phyloP scores from a whole-genome alignment of 2,888 invertebrate species.

The Magallana nippona region DNA sequence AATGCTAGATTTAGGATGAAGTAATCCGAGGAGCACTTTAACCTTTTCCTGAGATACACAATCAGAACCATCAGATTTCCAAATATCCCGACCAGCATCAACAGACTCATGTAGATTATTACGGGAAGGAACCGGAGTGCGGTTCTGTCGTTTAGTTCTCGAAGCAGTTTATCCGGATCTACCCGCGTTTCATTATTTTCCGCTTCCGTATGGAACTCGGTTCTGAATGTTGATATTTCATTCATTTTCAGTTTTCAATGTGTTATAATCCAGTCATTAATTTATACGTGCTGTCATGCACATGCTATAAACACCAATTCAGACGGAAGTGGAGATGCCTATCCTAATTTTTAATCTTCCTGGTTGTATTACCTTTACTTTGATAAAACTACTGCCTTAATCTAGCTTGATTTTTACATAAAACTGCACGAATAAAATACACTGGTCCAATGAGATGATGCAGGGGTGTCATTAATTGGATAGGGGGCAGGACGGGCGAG shows the following conservation, averaged over 20 bases:
- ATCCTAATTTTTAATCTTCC: no score
- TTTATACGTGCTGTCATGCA: no score
- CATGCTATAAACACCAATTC: no score
- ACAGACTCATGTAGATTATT: constrained; percentile 60
- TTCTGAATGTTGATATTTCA: background rate
- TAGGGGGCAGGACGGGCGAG: no score
- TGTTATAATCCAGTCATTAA: background rate
- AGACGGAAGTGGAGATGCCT: no score
- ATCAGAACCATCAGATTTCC: constrained; percentile 61
- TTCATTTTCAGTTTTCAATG: background rate
- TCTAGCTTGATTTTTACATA: no score
- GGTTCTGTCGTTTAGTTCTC: constrained; percentile 59
- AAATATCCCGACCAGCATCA: constrained; percentile 59
- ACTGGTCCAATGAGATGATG: no score
- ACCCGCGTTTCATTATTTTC: background rate
- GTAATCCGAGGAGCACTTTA: constrained; percentile 61
- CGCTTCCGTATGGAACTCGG: background rate
- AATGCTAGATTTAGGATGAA: constrained; percentile 64
- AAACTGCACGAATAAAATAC: no score
- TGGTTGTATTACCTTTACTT: no score
- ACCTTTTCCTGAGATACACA: constrained; percentile 57
- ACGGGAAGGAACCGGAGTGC: constrained; percentile 64
- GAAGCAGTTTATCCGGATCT: background rate
- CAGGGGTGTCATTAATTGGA: no score
- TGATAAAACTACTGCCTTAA: no score